Percentiles rank a stretch among this genome's conserved stretches.
Evolutionary conservation across 1,140 invertebrate genomes (phyloP).

Genomic region (Galleria mellonella): DNA sequence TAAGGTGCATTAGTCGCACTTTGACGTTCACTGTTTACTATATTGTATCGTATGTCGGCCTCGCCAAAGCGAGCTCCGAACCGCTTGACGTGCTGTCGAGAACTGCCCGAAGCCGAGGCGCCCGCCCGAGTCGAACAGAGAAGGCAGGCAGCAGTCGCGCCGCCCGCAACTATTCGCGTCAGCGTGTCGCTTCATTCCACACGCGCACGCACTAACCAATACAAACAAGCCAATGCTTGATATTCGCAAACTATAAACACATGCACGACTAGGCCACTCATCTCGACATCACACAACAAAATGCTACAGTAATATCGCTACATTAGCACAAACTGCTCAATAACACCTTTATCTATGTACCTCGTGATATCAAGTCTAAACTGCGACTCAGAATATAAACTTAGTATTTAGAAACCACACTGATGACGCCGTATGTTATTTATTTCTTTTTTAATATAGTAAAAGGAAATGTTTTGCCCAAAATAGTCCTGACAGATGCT

Average conservation of each 20-base stretch:
- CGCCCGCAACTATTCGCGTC: slow-evolving; percentile 61
- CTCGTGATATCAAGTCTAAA: neutral
- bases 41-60: slow-evolving; percentile 36
- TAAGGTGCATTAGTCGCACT: slow-evolving; percentile 50
- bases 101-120: slow-evolving; percentile 37
- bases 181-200: slow-evolving; percentile 59
- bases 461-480: no score
- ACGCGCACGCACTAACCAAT: slow-evolving; percentile 61
- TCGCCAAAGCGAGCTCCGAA: slow-evolving; percentile 57
- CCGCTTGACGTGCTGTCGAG: slow-evolving; percentile 40
- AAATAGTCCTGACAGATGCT: no score
- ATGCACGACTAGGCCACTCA: slow-evolving; percentile 27
- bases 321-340: slow-evolving; percentile 4
- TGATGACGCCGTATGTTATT: no score
- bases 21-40: slow-evolving; percentile 21
- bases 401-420: no score
- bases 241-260: slow-evolving; percentile 48
- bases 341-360: slow-evolving; percentile 8
- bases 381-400: no score
- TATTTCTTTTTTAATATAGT: no score
- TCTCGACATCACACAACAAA: slow-evolving; percentile 16
- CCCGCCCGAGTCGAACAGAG: slow-evolving; percentile 4
- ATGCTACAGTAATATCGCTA: slow-evolving; percentile 5
- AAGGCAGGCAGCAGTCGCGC: neutral
- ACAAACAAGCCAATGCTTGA: slow-evolving; percentile 46